Evolutionary conservation across 2,113 vertebrate species (phyloP), one percentile per base, ranked within the genome.

Genomic region (Anarrhichthys ocellatus): DNA sequence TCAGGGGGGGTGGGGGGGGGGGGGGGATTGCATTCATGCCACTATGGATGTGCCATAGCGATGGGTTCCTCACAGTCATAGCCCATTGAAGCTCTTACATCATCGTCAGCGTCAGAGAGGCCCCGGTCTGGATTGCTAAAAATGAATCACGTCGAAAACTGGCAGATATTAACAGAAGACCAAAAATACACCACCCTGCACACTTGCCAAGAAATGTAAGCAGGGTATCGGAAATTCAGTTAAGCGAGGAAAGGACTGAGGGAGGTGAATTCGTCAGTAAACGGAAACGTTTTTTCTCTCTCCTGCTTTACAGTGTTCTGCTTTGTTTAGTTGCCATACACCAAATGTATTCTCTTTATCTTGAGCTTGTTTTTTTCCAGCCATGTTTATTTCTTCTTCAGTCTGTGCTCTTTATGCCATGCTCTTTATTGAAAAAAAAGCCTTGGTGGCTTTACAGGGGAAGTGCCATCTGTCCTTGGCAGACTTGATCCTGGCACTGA

Each of bases 381-480:
- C 20, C 34, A 46, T 62, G 34, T 72, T 65, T 7, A 22, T 70
- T 69, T 74, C 20, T 56, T 52, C 40, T n/a, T 78, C 29, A 36
- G 48, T 63, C 42, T 67, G 52, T 40, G 34, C 44, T 63, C 50
- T 76, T 81, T 58, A 73, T 61, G 68, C 54, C 71, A 78, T 56
- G 38, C 68, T 85, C 73, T 79, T 86, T 85, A 84, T 86, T 81
- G 54, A 27, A 14, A 20, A 69, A 86, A 88, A 92, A 89, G 83
- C 82, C 68, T 74, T 77, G 84, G 88, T 75, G 84, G 89, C 91
- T 88, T 32, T 32, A 82, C 48, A 80, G 82, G 81, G 86, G 83
- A 90, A 87, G 86, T 32, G 81, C 91, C 93, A 95, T 95, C 93
- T 95, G 93, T 89, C 63, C 82, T 69, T 87, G 91, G 88, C 92